Conservation (phyloP, 2,113 vertebrate species). For the Scomber colias region DNA sequence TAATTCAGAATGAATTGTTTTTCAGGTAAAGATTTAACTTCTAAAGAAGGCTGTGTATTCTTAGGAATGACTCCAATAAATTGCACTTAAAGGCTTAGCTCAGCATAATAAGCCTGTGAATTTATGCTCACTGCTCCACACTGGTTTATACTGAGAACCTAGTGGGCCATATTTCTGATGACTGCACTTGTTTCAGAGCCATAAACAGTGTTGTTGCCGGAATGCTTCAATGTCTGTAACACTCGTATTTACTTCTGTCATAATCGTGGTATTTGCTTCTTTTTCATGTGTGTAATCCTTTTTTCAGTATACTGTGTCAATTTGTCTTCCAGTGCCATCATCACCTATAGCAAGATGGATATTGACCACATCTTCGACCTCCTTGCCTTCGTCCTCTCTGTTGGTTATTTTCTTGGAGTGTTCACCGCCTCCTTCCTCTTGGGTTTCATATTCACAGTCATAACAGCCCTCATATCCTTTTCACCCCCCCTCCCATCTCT, state of each 20-base stretch:
- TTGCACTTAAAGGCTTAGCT: slow-evolving; percentile 53
- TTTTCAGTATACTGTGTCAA: slow-evolving; percentile 23
- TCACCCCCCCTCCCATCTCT: slow-evolving; percentile 49
- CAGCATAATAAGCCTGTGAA: slow-evolving; percentile 51
- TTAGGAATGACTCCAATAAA: slow-evolving; percentile 49
- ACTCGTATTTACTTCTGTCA: slow-evolving; percentile 20
- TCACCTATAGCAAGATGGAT: slow-evolving; percentile 86
- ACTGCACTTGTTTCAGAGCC: slow-evolving; percentile 37
- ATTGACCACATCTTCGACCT: slow-evolving; percentile 84
- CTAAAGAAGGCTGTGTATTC: slow-evolving; percentile 26
- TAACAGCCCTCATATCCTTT: slow-evolving; percentile 93
- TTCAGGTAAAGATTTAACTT: slow-evolving; percentile 32
- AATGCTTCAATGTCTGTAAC: slow-evolving; percentile 28
- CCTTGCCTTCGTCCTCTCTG: slow-evolving; percentile 85
- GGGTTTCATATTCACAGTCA: slow-evolving; percentile 87
- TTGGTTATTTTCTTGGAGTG: slow-evolving; percentile 88
- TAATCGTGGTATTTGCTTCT: slow-evolving; percentile 5
- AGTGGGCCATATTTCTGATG: slow-evolving; percentile 44
- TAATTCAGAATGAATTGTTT: slow-evolving; percentile 36
- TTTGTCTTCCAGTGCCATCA: slow-evolving; percentile 87
- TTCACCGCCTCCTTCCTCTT: slow-evolving; percentile 88
- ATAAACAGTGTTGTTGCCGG: slow-evolving; percentile 38
- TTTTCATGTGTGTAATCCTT: not conserved
- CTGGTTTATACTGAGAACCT: slow-evolving; percentile 37
- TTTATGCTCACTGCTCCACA: slow-evolving; percentile 42